Percentiles rank a stretch among this genome's conserved stretches.
phyloP scores from a whole-genome alignment of 2,113 vertebrate species.

The Dascyllus trimaculatus region DNA sequence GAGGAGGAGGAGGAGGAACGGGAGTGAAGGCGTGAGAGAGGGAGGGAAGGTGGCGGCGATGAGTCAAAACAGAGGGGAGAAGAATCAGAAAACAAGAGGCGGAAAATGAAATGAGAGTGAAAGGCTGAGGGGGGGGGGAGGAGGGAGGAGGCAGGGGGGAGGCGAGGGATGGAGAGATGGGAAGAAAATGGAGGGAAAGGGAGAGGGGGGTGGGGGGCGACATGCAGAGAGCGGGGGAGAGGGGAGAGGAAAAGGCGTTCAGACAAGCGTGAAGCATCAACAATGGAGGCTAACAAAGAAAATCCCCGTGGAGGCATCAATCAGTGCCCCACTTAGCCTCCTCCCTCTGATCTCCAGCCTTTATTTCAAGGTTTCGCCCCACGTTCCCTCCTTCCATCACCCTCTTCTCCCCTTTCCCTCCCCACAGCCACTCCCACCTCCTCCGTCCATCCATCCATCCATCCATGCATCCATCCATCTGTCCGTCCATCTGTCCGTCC shows the following conservation, averaged over 20 bases:
- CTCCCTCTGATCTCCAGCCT: slow-evolving; percentile 34
- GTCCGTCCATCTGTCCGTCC: slow-evolving; percentile 67
- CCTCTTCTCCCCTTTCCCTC: slow-evolving; percentile 12
- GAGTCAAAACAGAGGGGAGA: slow-evolving; percentile 18
- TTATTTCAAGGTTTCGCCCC: slow-evolving; percentile 55
- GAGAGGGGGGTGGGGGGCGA: slow-evolving; percentile 14
- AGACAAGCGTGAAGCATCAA: slow-evolving; percentile 75
- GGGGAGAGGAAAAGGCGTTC: slow-evolving; percentile 60
- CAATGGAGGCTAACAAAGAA: slow-evolving; percentile 78
- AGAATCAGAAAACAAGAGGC: neutral
- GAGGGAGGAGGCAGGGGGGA: neutral
- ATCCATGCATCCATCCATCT: slow-evolving; percentile 64
- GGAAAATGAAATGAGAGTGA: neutral
- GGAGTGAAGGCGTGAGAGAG: neutral
- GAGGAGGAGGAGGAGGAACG: neutral
- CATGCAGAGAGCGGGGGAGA: slow-evolving; percentile 23
- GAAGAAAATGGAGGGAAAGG: slow-evolving; percentile 66
- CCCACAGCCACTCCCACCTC: slow-evolving; percentile 66
- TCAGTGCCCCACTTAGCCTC: slow-evolving; percentile 63
- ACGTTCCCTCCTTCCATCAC: slow-evolving; percentile 9
- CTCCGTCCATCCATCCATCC: slow-evolving; percentile 55
- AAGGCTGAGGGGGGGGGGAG: neutral
- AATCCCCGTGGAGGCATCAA: slow-evolving; percentile 70
- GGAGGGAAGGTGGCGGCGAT: slow-evolving; percentile 16
- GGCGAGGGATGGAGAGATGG: slow-evolving; percentile 12